Evolutionary conservation across 2,797 vertebrate genomes (phyloP).

Genomic region (Rhincodon typus): DNA sequence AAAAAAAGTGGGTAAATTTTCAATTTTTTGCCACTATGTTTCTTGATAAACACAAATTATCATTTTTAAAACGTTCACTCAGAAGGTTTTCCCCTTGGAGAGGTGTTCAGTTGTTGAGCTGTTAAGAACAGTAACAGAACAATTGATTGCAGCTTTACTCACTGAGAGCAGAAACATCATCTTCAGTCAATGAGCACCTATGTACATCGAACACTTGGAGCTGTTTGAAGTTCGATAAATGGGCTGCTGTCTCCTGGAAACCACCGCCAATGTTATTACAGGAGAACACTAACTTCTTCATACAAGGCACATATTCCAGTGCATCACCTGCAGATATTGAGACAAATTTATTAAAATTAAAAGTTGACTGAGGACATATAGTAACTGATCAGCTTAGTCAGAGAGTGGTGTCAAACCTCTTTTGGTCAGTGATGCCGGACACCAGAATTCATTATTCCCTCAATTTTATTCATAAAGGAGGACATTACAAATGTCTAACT

Average conservation of each 20-base stretch:
- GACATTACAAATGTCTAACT: not conserved
- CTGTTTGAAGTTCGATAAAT: constrained; percentile 59
- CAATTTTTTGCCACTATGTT: not conserved
- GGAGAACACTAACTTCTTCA: constrained; percentile 66
- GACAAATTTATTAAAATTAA: not conserved
- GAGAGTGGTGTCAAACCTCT: not conserved
- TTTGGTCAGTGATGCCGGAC: not conserved
- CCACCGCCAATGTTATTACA: constrained; percentile 70
- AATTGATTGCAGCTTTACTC: constrained; percentile 45
- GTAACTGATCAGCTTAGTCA: not conserved
- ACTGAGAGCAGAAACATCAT: constrained; percentile 65
- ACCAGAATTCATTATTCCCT: not conserved
- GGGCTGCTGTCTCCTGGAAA: constrained; percentile 53
- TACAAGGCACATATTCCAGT: constrained; percentile 55
- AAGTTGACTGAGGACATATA: not conserved
- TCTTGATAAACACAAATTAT: not conserved
- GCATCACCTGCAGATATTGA: constrained; percentile 54
- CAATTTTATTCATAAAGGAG: not conserved
- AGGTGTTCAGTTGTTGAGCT: not conserved
- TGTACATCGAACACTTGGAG: constrained; percentile 73
- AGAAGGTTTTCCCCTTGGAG: not conserved
- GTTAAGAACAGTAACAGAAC: not conserved
- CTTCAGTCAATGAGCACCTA: constrained; percentile 62
- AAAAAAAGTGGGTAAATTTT: not conserved
- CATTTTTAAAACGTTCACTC: not conserved